These are phyloP conservation scores for Coendou prehensilis DNA, from an alignment of 2,797 vertebrate genomes.

Conservation along the genomic window DNA sequence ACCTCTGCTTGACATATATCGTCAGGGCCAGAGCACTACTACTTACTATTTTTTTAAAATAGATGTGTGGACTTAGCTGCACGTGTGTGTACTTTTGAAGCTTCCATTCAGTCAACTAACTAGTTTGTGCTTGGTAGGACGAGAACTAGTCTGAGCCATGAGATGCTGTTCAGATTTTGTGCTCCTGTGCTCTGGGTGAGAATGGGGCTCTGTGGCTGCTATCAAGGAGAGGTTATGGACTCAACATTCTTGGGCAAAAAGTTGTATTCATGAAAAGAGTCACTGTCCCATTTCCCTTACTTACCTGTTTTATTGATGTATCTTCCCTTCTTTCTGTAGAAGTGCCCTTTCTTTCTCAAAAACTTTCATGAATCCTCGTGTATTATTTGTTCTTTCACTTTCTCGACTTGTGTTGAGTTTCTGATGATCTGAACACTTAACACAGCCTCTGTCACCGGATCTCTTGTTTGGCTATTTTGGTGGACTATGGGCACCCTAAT, in stretches of 20 bases:
- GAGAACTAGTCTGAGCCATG: background rate
- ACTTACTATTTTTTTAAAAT: background rate
- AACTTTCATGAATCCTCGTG: background rate
- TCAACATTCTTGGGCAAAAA: background rate
- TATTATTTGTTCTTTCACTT: background rate
- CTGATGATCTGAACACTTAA: conserved; percentile 5
- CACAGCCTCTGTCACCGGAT: background rate
- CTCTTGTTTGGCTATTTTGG: background rate
- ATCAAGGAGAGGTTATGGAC: background rate
- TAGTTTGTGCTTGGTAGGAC: background rate
- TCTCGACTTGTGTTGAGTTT: background rate
- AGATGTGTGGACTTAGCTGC: background rate
- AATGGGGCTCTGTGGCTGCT: background rate
- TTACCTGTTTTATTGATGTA: background rate
- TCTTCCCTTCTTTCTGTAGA: background rate
- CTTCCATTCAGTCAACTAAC: background rate
- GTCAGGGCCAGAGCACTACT: background rate
- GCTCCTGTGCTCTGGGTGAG: background rate
- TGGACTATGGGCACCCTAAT: background rate
- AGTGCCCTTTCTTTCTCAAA: background rate
- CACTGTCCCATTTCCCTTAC: background rate
- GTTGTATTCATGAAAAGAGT: background rate
- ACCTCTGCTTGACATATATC: background rate
- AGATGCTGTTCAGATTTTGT: background rate
- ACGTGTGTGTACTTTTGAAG: background rate